These are phyloP conservation scores for Solea senegalensis DNA, from an alignment of 2,113 vertebrate genomes.

Conservation along the genomic window DNA sequence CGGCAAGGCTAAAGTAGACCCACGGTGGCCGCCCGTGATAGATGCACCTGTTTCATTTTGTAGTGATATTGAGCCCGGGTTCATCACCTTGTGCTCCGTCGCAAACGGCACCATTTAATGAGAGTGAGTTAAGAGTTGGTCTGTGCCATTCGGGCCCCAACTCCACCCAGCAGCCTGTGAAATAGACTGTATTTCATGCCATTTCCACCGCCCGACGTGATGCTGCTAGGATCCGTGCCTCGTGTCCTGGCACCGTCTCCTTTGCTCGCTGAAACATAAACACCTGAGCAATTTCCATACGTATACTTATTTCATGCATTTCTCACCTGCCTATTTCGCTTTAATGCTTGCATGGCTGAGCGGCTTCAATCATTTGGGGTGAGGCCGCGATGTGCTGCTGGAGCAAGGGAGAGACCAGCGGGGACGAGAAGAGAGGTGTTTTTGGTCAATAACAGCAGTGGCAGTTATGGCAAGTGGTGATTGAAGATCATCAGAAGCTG, in stretches of 20 bases:
- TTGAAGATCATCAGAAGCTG: too few species aligned
- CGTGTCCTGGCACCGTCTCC: slow-evolving; percentile 22
- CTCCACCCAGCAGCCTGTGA: slow-evolving; percentile 62
- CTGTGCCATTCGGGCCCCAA: slow-evolving; percentile 24
- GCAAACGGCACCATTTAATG: slow-evolving; percentile 59
- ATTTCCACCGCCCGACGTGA: slow-evolving; percentile 43
- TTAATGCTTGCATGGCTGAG: slow-evolving; percentile 48
- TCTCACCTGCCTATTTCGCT: slow-evolving; percentile 50
- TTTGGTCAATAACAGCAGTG: too few species aligned
- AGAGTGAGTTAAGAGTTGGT: slow-evolving; percentile 44
- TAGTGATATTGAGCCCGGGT: slow-evolving; percentile 13
- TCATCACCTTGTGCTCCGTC: slow-evolving; percentile 26
- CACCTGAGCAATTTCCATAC: slow-evolving; percentile 47
- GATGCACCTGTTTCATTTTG: slow-evolving; percentile 5
- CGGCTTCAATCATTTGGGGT: not conserved
- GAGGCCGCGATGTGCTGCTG: not conserved
- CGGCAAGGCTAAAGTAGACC: slow-evolving; percentile 1
- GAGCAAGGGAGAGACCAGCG: slow-evolving; percentile 18
- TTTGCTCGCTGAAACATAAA: slow-evolving; percentile 63
- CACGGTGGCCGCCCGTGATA: slow-evolving; percentile 4
- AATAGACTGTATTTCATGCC: slow-evolving; percentile 64
- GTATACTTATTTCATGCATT: slow-evolving; percentile 62
- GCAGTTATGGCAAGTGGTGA: too few species aligned
- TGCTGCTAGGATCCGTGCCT: slow-evolving; percentile 41
- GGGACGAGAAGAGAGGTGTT: slow-evolving; percentile 21